A percentile compares a stretch with the other conserved stretches of the same genome.
Evolutionary conservation across 1,140 invertebrate species (phyloP).

Genomic region (Nasonia vitripennis): DNA sequence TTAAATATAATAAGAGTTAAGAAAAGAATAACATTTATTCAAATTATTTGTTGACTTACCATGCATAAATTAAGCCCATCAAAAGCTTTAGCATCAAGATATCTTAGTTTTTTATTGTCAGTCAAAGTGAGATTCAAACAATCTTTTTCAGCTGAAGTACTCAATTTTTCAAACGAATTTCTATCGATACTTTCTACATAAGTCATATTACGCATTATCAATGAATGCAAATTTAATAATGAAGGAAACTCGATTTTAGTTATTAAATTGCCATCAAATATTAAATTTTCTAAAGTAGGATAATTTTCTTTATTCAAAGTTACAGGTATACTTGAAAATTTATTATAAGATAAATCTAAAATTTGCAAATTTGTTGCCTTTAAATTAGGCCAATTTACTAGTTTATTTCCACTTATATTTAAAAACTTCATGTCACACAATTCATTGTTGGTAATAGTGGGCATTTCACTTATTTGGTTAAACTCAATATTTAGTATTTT

Average conservation of each 20-base stretch:
- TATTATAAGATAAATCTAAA: conserved; percentile 76
- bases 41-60: conserved; percentile 38
- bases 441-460: conserved; percentile 48
- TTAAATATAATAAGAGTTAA: conserved; percentile 18
- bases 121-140: conserved; percentile 65
- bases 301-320: conserved; percentile 60
- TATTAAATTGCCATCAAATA: conserved; percentile 62
- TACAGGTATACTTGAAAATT: conserved; percentile 65
- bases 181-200: conserved; percentile 58
- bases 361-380: conserved; percentile 62
- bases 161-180: conserved; percentile 60
- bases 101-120: conserved; percentile 59
- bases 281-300: conserved; percentile 60
- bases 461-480: conserved; percentile 56
- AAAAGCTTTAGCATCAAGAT: conserved; percentile 58
- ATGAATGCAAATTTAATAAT: conserved; percentile 57
- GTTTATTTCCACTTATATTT: conserved; percentile 64
- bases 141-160: conserved; percentile 38
- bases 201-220: conserved; percentile 57
- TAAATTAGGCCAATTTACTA: conserved; percentile 58
- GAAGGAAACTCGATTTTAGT: conserved; percentile 58
- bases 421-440: conserved; percentile 57
- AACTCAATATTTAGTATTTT: conserved; percentile 57
- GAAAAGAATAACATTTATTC: conserved; percentile 32
- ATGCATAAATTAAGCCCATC: conserved; percentile 60